Evolutionary conservation across 2,797 vertebrate genomes (phyloP).

Genomic region (Pseudochromis fuscus): DNA sequence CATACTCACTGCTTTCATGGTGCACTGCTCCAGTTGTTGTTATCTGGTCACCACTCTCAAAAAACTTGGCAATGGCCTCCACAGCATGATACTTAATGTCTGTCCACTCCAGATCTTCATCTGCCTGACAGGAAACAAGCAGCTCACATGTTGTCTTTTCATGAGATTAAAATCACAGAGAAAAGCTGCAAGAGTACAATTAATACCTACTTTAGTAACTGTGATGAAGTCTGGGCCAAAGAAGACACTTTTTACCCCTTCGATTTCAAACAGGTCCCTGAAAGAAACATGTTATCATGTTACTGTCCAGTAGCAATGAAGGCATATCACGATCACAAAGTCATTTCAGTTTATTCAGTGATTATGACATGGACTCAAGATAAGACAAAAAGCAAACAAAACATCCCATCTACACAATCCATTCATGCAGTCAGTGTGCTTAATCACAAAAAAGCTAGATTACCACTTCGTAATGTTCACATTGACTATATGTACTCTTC

Average conservation of each 20-base stretch:
- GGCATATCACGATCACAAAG: slow-evolving; percentile 15
- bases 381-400: slow-evolving; percentile 26
- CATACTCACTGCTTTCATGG: slow-evolving; percentile 85
- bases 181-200: slow-evolving; percentile 18
- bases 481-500: slow-evolving; percentile 6
- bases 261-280: slow-evolving; percentile 87
- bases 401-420: slow-evolving; percentile 8
- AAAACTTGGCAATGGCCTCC: slow-evolving; percentile 83
- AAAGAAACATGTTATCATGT: slow-evolving; percentile 36
- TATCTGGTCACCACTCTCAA: slow-evolving; percentile 84
- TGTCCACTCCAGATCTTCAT: slow-evolving; percentile 86
- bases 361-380: slow-evolving; percentile 12
- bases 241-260: slow-evolving; percentile 89
- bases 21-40: slow-evolving; percentile 78
- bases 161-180: neutral
- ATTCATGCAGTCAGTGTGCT: neutral
- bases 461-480: neutral
- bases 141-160: neutral
- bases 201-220: slow-evolving; percentile 84
- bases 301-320: slow-evolving; percentile 16
- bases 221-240: slow-evolving; percentile 90
- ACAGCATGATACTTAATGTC: slow-evolving; percentile 81
- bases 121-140: slow-evolving; percentile 70
- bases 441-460: neutral
- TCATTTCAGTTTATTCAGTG: neutral